These are phyloP conservation scores for Lysiphlebus fabarum DNA, from an alignment of 1,140 invertebrate species.

Conservation along the genomic window DNA sequence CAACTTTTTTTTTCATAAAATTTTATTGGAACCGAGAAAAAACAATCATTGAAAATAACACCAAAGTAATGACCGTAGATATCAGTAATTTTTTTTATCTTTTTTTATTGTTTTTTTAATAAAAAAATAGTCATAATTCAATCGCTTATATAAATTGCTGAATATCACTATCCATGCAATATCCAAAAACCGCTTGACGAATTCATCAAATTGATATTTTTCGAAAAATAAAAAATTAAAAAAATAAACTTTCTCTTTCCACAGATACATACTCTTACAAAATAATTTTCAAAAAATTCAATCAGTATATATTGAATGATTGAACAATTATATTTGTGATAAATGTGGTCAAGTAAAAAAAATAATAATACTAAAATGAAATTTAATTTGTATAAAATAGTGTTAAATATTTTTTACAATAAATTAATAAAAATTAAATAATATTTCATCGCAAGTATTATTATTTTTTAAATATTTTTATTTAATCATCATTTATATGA, in stretches of 20 bases:
- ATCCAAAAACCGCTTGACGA: constrained; percentile 35
- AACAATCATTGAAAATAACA: constrained; percentile 18
- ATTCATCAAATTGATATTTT: constrained; percentile 42
- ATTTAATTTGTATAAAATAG: too few relatives aligned
- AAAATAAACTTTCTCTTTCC: constrained; percentile 14
- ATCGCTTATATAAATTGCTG: constrained; percentile 10
- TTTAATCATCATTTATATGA: too few relatives aligned
- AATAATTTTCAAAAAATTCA: constrained; percentile 19
- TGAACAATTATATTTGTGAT: constrained; percentile 20
- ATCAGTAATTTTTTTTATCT: background rate
- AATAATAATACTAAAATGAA: too few relatives aligned
- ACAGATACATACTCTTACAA: constrained; percentile 3
- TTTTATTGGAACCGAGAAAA: constrained; percentile 15
- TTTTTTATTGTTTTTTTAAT: background rate
- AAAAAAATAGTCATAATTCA: constrained; percentile 16
- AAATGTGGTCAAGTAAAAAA: too few relatives aligned
- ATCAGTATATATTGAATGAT: constrained; percentile 12
- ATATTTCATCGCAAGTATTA: too few relatives aligned
- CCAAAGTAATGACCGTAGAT: constrained; percentile 13
- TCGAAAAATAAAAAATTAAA: constrained; percentile 18
- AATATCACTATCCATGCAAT: constrained; percentile 16
- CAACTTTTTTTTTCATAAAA: background rate
- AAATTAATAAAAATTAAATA: too few relatives aligned
- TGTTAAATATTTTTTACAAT: too few relatives aligned
- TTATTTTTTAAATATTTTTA: too few relatives aligned